Conservation (phyloP, 2,888 invertebrate genomes). For the Caenorhabditis sp. region DNA sequence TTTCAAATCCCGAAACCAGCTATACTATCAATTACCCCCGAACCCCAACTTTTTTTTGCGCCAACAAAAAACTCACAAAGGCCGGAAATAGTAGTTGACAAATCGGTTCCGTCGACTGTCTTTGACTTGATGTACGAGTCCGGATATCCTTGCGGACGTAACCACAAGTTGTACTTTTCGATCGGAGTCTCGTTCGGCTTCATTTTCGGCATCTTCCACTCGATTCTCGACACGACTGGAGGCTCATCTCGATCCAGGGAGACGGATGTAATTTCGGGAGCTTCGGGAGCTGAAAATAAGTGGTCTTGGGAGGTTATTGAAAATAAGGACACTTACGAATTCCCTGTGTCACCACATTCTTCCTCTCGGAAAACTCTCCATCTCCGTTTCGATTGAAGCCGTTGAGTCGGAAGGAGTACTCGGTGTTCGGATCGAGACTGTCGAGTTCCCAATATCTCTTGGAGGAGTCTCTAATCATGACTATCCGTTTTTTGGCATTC, state of each 20-base stretch:
- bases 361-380: conserved; percentile 93
- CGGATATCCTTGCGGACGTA: conserved; percentile 66
- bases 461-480: conserved; percentile 60
- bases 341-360: conserved; percentile 92
- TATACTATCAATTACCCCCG: conserved; percentile 21
- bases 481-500: conserved; percentile 59
- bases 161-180: conserved; percentile 85
- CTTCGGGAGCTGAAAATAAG: conserved; percentile 84
- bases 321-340: conserved; percentile 75
- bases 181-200: conserved; percentile 91
- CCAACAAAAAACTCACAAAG: conserved; percentile 69
- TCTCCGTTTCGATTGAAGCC: conserved; percentile 97
- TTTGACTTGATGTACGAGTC: conserved; percentile 61
- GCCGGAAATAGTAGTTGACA: conserved; percentile 67
- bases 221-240: conserved; percentile 92
- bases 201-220: conserved; percentile 92
- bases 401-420: conserved; percentile 92
- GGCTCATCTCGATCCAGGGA: conserved; percentile 91
- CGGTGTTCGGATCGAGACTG: conserved; percentile 95
- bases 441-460: conserved; percentile 84
- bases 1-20: not conserved
- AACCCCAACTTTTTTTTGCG: not conserved
- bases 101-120: conserved; percentile 68
- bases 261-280: conserved; percentile 84
- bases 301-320: not conserved